Base-by-base conservation (phyloP, 2,113 vertebrate genomes). In the Osmerus mordax region DNA sequence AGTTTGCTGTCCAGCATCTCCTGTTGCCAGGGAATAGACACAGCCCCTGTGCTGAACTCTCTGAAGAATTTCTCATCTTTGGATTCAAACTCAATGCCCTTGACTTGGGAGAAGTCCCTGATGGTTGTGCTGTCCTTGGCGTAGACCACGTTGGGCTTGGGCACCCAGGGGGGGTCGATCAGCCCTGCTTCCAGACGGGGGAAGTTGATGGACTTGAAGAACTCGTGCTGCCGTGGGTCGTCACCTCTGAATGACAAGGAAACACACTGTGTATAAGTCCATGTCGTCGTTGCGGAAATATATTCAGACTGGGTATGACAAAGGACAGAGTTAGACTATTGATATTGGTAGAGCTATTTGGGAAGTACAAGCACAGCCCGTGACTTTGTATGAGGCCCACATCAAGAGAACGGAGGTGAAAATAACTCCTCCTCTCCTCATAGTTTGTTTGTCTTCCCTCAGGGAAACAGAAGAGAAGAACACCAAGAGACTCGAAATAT, bases 151-250 rank as follows among this genome's bases (percentile, higher is more conserved):
- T 92, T 94, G 72, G 96, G 94, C 79, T 96, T 95, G 80, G 96
- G 96, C 74, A 92, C 90, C 92, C 95, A 97, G 0, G 94, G 94
- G 11, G 95, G 93, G 0, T 93, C 88, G 5, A 95, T 54, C 36
- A 97, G 89, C 41, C 94, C 94, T 0, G 96, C 96, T 83, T 98
- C 95, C 86, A 97, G 89, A 71, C 94, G 90, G 47, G 94, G 88
- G 77, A 98, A 98, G 87, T 96, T 95, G 83, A 97, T 94, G 0
- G 78, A 79, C 83, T 95, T 95, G 89, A 98, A 97, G 93, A 95
- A 98, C 52, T 71, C 72, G 0, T 96, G 95, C 78, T 95, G 96
- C 81, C 94, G 94, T 67, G 96, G 96, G 80, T 97, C 96, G 62
- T 94, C 95, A 13, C 41, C 41, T 47, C 41, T 47, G 41, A 47